Evolutionary conservation across 2,888 invertebrate species (phyloP).

Genomic region (Sarcophaga rosellei): DNA sequence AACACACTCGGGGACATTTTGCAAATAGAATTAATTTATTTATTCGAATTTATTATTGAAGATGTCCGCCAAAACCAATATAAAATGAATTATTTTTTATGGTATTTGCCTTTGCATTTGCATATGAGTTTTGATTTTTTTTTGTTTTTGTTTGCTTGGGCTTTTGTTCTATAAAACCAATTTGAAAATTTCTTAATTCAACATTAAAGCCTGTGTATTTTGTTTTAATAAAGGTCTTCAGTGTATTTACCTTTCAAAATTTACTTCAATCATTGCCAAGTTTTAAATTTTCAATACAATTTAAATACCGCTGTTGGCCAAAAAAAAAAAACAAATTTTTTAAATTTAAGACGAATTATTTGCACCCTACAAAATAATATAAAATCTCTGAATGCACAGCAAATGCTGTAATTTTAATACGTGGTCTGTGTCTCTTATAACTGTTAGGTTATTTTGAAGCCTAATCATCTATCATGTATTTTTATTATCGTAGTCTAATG

Average conservation of each 20-base stretch:
- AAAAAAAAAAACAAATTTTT: not conserved
- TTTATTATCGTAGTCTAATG: no score
- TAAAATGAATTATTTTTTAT: conserved; percentile 26
- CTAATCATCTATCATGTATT: no score
- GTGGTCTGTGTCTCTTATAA: no score
- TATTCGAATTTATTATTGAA: conserved; percentile 48
- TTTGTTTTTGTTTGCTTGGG: not conserved
- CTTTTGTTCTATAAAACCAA: conserved; percentile 48
- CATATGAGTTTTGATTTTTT: not conserved
- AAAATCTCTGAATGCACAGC: no score
- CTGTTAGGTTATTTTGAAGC: no score
- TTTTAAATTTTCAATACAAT: conserved; percentile 15
- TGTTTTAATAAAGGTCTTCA: conserved; percentile 39
- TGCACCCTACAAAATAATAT: not conserved
- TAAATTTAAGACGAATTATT: not conserved
- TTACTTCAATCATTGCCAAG: conserved; percentile 29
- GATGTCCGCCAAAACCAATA: conserved; percentile 69
- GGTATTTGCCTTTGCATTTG: conserved; percentile 12
- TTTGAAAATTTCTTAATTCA: conserved; percentile 3
- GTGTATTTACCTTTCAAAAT: conserved; percentile 22
- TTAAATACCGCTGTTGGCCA: conserved; percentile 6
- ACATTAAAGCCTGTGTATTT: not conserved
- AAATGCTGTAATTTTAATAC: no score
- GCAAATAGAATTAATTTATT: conserved; percentile 43
- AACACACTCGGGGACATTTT: not conserved